Evolutionary conservation across 2,797 vertebrate species (phyloP), one percentile per base, ranked within the genome.

Genomic region (Danio tinwini): DNA sequence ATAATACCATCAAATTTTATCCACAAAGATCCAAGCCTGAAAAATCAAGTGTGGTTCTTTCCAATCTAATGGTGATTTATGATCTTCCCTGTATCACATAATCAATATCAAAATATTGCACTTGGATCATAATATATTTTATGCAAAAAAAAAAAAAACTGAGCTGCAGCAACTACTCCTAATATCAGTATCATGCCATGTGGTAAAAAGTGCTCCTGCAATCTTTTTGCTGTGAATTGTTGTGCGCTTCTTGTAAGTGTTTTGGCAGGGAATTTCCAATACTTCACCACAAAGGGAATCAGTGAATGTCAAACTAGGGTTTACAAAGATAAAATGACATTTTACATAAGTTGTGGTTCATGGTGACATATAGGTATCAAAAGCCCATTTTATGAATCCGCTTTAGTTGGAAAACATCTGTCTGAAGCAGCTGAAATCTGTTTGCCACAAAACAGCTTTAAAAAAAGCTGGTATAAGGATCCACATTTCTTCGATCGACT

Each of bases 91-190:
- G 63, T 73, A 62, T 68, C 53, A 67, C 69, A 63, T 44, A 45
- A 56, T 29, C 16, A 49, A 56, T 58, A 72, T 78, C 13, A 73
- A 83, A 76, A 77, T 76, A 83, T 76, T 71, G 50, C 58, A 72
- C 45, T 53, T 72, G 6, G 62, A 73, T 56, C 44, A 61, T 71
- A 17, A 52, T 45, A 62, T 77, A 50, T 68, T 53, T 21, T 47
- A 49, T n/a, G n/a, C n/a, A n/a, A n/a, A n/a, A 29, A 68, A 50
- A n/a, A 78, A 63, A 71, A 56, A 29, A 52, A 17, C 65, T 21
- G 39, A 55, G 49, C 19, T 62, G 19, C 40, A 55, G 19, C 49
- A 76, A 45, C 58, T 56, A 72, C 50, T 7, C 47, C 19, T 40
- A 79, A 55, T 16, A 64, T 79, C 56, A 70, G 62, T 71, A 40